Evolutionary conservation across 2,888 invertebrate species (phyloP).

Genomic region (Dryomyza anilis): DNA sequence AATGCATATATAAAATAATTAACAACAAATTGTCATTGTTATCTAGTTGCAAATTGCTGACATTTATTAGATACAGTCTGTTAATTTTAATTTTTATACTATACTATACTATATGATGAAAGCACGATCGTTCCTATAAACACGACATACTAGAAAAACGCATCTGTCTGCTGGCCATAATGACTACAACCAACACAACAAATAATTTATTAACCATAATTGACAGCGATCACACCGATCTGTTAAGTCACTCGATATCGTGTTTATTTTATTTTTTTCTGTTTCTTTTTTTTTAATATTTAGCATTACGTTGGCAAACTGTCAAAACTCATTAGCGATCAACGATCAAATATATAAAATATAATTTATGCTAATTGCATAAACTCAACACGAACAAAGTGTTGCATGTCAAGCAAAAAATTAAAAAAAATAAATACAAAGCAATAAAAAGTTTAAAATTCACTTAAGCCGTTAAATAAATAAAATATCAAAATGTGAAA

Average conservation of each 20-base stretch:
- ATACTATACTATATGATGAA: neutral
- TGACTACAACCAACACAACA: constrained; percentile 13
- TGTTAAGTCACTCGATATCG: too few species aligned
- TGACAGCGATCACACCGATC: constrained; percentile 11
- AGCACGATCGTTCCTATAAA: neutral
- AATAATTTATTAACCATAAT: constrained; percentile 18
- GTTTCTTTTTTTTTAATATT: neutral
- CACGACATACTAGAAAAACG: neutral
- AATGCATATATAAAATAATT: too few species aligned
- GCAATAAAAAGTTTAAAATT: constrained; percentile 26
- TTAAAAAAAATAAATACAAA: constrained; percentile 32
- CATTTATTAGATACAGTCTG: constrained; percentile 12
- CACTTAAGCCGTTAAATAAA: constrained; percentile 27
- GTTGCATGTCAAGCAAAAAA: constrained; percentile 14
- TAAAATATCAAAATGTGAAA: constrained; percentile 7
- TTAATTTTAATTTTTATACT: constrained; percentile 7
- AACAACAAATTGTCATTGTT: too few species aligned
- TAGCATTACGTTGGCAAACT: constrained; percentile 14
- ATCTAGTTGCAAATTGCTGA: constrained; percentile 15
- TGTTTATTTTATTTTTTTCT: too few species aligned
- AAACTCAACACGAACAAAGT: constrained; percentile 24
- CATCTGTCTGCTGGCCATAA: neutral
- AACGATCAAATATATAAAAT: constrained; percentile 6
- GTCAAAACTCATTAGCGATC: constrained; percentile 32
- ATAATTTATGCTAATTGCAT: constrained; percentile 45